A percentile compares a stretch with the other conserved stretches of the same genome.
Conservation (phyloP, 2,113 vertebrate genomes). For the Melozone crissalis region DNA sequence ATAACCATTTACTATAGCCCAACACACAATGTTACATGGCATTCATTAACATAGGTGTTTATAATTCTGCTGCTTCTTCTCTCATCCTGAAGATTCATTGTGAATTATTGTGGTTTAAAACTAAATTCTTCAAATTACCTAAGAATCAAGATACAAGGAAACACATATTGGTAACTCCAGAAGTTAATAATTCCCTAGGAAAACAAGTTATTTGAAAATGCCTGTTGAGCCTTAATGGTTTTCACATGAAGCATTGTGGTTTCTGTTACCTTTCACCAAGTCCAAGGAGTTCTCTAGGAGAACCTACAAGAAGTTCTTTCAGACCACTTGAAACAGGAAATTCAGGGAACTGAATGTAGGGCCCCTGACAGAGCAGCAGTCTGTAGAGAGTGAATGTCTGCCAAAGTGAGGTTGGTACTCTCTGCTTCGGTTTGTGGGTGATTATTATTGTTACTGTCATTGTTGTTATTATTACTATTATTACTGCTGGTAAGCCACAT, state of each 20-base stretch:
- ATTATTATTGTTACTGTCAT: background rate
- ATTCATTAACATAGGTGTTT: background rate
- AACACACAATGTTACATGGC: background rate
- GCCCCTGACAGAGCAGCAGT: background rate
- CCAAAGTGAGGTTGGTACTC: background rate
- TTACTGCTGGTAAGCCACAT: background rate
- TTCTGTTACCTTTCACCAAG: background rate
- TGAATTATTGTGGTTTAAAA: background rate
- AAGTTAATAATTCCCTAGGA: background rate
- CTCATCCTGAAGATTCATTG: background rate
- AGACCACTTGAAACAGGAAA: background rate
- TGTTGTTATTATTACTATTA: background rate
- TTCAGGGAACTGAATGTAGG: background rate
- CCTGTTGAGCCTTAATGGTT: background rate
- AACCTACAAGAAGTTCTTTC: background rate
- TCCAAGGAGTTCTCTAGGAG: background rate
- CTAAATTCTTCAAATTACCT: background rate
- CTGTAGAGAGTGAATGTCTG: background rate
- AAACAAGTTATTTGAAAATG: background rate
- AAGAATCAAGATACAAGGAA: background rate
- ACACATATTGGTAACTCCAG: background rate
- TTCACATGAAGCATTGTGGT: background rate
- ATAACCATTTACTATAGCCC: background rate
- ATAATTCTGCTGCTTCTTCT: background rate
- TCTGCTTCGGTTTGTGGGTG: background rate